Conservation (phyloP, 1,140 invertebrate genomes). For the Halotydeus destructor region DNA sequence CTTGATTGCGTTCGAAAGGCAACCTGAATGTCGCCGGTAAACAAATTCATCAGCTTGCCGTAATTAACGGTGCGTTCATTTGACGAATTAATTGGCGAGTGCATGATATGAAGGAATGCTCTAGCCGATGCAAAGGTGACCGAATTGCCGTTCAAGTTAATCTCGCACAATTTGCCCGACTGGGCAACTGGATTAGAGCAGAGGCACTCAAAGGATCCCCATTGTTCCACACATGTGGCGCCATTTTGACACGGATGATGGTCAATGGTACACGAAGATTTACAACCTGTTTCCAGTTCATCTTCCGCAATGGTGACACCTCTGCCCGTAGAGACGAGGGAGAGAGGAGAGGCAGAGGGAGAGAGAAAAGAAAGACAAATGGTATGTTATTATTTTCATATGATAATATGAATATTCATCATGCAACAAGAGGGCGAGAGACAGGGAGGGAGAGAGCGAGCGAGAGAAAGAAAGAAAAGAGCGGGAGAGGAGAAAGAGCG, state of each 20-base stretch:
- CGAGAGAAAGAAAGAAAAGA: no score
- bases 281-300: constrained; percentile 60
- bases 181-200: constrained; percentile 69
- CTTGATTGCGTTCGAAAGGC: constrained; percentile 67
- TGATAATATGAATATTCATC: no score
- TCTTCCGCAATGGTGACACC: constrained; percentile 7
- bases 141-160: constrained; percentile 9
- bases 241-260: constrained; percentile 80
- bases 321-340: background rate
- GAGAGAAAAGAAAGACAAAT: no score
- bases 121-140: background rate
- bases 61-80: no score
- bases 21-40: constrained; percentile 42
- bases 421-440: no score
- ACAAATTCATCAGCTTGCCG: background rate
- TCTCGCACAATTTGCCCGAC: constrained; percentile 59
- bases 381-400: no score
- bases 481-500: no score
- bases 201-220: constrained; percentile 65
- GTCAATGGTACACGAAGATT: constrained; percentile 74
- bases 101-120: background rate
- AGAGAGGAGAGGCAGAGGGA: no score
- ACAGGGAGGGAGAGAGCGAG: no score
- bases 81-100: no score
- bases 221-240: constrained; percentile 67